Percentiles rank a stretch among this genome's conserved stretches.
phyloP scores from a whole-genome alignment of 1,140 invertebrate genomes.

The Pachyrhynchus sulphureomaculatus region DNA sequence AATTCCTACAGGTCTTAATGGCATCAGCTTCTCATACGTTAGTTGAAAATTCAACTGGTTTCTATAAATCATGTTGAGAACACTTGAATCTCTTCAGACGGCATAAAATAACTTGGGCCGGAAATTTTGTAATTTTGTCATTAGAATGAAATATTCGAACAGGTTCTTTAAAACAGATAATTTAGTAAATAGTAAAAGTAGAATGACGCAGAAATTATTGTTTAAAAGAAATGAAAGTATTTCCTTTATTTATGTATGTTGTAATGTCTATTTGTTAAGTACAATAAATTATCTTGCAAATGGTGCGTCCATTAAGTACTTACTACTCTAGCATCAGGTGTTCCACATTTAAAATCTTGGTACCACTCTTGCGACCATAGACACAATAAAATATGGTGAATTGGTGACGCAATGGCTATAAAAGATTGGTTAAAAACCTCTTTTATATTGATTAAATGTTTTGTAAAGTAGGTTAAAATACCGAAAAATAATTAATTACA shows the following conservation, averaged over 20 bases:
- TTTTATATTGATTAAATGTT: not conserved
- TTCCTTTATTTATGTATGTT: slow-evolving; percentile 25
- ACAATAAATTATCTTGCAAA: slow-evolving; percentile 20
- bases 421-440: not conserved
- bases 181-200: slow-evolving; percentile 14
- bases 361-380: slow-evolving; percentile 6
- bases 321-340: slow-evolving; percentile 26
- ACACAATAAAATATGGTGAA: slow-evolving; percentile 21
- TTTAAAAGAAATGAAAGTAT: slow-evolving; percentile 25
- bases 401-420: slow-evolving; percentile 17
- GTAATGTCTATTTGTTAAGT: slow-evolving; percentile 24
- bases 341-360: slow-evolving; percentile 21
- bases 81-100: too few relatives aligned
- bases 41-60: too few relatives aligned
- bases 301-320: slow-evolving; percentile 14
- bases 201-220: not conserved
- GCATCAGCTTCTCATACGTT: too few relatives aligned
- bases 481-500: slow-evolving; percentile 5
- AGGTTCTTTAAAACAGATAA: too few relatives aligned
- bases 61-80: too few relatives aligned
- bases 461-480: not conserved
- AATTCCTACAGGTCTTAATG: too few relatives aligned
- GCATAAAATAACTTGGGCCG: too few relatives aligned
- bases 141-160: too few relatives aligned
- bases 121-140: too few relatives aligned